Base-by-base conservation (phyloP, 2,888 invertebrate genomes). In the Epinotia demarniana region DNA sequence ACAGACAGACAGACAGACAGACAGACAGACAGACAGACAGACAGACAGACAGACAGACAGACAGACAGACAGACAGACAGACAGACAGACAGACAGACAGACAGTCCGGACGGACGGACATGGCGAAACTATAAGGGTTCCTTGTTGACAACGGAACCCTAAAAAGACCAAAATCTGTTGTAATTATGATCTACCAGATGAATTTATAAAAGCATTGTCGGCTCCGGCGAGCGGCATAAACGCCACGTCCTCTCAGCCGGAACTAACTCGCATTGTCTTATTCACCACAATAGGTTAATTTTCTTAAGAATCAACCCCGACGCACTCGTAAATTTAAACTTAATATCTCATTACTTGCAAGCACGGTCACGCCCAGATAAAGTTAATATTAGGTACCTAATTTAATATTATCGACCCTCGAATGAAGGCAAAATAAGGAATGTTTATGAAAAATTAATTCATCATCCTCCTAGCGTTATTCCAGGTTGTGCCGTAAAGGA, bases 321-420 rank as follows among this genome's bases (percentile, higher is more conserved):
- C 89, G 90, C 85, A 89, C 87, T 89, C 92, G 90, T 93, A 92
- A 92, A 92, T 93, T 93, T 86, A 89, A 91, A 89, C 86, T 91
- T 90, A 90, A 93, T 92, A 89, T 91, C 91, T 91, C 93, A 91
- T 94, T 93, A 92, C 91, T 92, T 90, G 91, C 93, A 92, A 92
- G 86, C 86, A 81, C 83, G 81, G 84, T 84, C 80, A 86, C 90
- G 88, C 90, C 90, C 83, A 85, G 77, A 81, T 80, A 89, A 89
- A 90, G 88, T 85, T 83, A 46, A 46, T 18, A 61, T 27, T 57
- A 27, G 23, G 23, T 3, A 27, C 23, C 23, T 27, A 57, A 55
- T 72, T 69, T 55, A 62, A 71, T 61, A 46, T 67, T 68, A 67
- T 69, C 49, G 53, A 62, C 69, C 66, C 53, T 68, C 64, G 43